phyloP scores from a whole-genome alignment of 2,797 vertebrate genomes.

The Bufotes viridis region DNA sequence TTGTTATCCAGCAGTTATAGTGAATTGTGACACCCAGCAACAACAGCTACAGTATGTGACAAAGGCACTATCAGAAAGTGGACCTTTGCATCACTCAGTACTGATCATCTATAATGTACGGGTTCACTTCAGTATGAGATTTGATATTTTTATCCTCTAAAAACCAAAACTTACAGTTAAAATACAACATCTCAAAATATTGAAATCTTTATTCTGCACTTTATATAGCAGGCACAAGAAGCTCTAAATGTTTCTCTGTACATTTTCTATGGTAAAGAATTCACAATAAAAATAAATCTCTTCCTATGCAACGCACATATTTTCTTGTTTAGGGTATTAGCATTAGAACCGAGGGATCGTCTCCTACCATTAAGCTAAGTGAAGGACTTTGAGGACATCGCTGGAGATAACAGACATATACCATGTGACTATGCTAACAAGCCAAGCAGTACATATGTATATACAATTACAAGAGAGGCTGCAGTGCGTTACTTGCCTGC shows the following conservation, averaged over 20 bases:
- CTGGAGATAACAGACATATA: conserved; percentile 17
- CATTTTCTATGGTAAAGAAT: neutral
- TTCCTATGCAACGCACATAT: neutral
- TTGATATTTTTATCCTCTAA: too few relatives aligned
- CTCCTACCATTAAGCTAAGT: neutral
- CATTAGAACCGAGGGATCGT: neutral
- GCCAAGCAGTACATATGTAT: neutral
- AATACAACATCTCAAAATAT: too few relatives aligned
- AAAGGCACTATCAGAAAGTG: too few relatives aligned
- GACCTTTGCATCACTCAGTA: too few relatives aligned
- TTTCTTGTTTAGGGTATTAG: neutral
- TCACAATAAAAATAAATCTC: neutral
- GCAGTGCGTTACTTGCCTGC: conserved; percentile 19
- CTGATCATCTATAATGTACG: too few relatives aligned
- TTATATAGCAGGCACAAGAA: too few relatives aligned
- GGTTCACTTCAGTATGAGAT: too few relatives aligned
- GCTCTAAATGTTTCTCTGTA: neutral
- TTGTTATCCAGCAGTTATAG: too few relatives aligned
- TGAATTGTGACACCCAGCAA: too few relatives aligned
- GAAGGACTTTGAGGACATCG: conserved; percentile 27
- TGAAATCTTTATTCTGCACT: too few relatives aligned
- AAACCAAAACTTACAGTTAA: too few relatives aligned
- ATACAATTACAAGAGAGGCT: neutral
- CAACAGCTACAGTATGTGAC: too few relatives aligned
- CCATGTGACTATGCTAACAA: neutral